Evolutionary conservation across 2,888 invertebrate species (phyloP), one percentile per base, ranked within the genome.

Genomic region (Scaptomyza cyrtandrae): DNA sequence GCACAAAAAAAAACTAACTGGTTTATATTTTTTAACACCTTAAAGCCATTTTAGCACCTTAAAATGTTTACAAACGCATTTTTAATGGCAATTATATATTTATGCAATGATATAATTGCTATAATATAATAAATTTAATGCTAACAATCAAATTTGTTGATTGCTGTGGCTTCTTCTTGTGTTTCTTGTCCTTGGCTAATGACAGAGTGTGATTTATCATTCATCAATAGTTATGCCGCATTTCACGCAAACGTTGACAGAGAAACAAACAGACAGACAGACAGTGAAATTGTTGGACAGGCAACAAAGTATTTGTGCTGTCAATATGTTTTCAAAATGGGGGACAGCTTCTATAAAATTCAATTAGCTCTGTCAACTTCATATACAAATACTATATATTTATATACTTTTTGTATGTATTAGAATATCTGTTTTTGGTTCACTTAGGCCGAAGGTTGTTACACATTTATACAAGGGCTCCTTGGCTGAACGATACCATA

Each of bases 251-350:
- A 37, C 13, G 37, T 54, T 58, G 59, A 62, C 63, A 55, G 54
- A 44, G 45, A 14, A 24, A 56, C 53, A 52, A 13, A 58, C 52
- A n/a, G 45, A 50, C 35, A 13, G 13, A 13, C 33, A 11, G 10
- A 33, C 24, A 24, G 24, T 4, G 44, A 43, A 35, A 60, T 55
- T 45, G 27, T 19, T 39, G 57, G 27, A 61, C 57, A 54, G 44
- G 10, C 69, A 53, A 56, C 46, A 65, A 61, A 39, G 14, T 81
- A 80, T 74, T 84, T 24, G 9, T 57, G 52, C 78, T 80, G 89
- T 77, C 85, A 89, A 74, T 74, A 59, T 54, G 46, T 16, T 60
- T 27, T 11, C n/a, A 39, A 66, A 46, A 57, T 49, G 49, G 58
- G 41, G 64, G 61, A n/a, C 60, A 55, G 56, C 58, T 35, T 49